phyloP scores from a whole-genome alignment of 1,140 invertebrate species.

The Ericerus pela region DNA sequence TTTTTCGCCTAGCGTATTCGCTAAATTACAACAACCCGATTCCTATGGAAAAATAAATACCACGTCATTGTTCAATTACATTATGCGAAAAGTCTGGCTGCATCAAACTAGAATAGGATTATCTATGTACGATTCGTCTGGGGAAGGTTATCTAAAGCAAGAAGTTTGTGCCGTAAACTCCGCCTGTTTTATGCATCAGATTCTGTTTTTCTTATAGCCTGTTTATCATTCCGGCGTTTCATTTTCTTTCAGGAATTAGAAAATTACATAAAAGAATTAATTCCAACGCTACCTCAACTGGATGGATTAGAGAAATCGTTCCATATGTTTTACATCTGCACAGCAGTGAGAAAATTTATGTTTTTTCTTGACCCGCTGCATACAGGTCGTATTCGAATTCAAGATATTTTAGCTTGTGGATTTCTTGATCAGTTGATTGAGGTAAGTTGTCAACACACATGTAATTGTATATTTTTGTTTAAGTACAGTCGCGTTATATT shows the following conservation, averaged over 20 bases:
- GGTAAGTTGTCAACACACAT: conserved; percentile 31
- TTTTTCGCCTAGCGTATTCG: conserved; percentile 71
- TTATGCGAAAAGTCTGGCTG: conserved; percentile 87
- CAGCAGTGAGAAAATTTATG: conserved; percentile 85
- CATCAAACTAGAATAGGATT: conserved; percentile 84
- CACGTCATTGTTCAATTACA: conserved; percentile 81
- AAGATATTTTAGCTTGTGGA: conserved; percentile 78
- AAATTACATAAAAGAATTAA: conserved; percentile 84
- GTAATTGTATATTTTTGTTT: neutral
- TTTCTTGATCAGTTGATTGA: conserved; percentile 84
- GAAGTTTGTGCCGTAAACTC: conserved; percentile 39
- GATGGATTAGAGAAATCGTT: conserved; percentile 84
- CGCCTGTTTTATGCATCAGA: neutral
- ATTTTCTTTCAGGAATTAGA: conserved; percentile 61
- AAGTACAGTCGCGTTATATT: neutral
- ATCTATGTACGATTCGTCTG: conserved; percentile 82
- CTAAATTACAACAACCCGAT: conserved; percentile 68
- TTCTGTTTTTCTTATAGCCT: neutral
- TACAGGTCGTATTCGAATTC: conserved; percentile 74
- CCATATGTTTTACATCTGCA: conserved; percentile 91
- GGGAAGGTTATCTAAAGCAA: conserved; percentile 82
- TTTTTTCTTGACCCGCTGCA: conserved; percentile 85
- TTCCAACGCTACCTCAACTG: conserved; percentile 76
- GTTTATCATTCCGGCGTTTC: neutral
- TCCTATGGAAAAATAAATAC: conserved; percentile 65